Evolutionary conservation across 1,140 invertebrate species (phyloP).

Genomic region (Atta cephalotes): DNA sequence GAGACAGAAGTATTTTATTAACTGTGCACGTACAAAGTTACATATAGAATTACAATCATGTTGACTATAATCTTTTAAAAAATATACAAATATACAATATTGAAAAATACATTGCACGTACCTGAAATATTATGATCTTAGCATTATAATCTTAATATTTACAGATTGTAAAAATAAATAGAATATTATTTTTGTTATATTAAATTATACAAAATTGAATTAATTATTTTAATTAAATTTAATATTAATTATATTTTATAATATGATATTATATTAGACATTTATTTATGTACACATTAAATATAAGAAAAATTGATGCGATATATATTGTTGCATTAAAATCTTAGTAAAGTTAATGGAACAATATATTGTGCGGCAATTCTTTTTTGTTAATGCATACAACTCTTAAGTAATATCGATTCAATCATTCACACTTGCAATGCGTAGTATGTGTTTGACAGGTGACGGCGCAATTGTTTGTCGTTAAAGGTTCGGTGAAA

Average conservation of each 20-base stretch:
- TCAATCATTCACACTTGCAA: conserved; percentile 41
- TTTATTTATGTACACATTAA: too few species aligned
- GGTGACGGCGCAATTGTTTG: conserved; percentile 67
- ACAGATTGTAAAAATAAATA: neutral
- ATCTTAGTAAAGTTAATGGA: conserved; percentile 11
- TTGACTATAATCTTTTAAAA: neutral
- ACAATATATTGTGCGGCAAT: neutral
- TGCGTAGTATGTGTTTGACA: conserved; percentile 61
- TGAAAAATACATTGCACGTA: neutral
- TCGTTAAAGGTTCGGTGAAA: conserved; percentile 52
- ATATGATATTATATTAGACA: neutral
- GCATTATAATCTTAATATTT: neutral
- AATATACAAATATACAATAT: neutral
- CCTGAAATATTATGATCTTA: neutral
- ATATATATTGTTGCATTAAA: neutral
- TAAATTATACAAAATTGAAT: neutral
- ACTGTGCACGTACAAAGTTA: neutral
- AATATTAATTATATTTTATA: neutral
- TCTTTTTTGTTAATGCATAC: conserved; percentile 55
- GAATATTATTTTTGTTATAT: neutral
- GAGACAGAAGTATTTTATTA: neutral
- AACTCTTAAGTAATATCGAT: conserved; percentile 36
- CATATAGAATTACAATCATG: neutral
- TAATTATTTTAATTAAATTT: neutral
- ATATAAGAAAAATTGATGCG: neutral